These are phyloP conservation scores for Agrilus planipennis DNA, from an alignment of 1,140 invertebrate species.

Conservation along the genomic window DNA sequence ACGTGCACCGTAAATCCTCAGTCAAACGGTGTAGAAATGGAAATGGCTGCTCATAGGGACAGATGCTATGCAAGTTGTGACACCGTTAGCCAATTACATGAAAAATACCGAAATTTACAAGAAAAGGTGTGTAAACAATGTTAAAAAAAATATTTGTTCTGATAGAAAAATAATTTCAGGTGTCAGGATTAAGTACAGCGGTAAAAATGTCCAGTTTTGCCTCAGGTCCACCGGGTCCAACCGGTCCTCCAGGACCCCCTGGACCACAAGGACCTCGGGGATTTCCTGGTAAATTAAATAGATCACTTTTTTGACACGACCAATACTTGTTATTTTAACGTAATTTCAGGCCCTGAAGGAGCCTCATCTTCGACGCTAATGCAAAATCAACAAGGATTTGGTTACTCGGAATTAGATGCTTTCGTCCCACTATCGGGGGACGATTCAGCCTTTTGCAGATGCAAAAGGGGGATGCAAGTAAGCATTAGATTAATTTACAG, in stretches of 20 bases:
- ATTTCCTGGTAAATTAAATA: slow-evolving; percentile 29
- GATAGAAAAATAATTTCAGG: slow-evolving; percentile 25
- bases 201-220: slow-evolving; percentile 43
- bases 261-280: slow-evolving; percentile 33
- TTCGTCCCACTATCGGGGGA: slow-evolving; percentile 38
- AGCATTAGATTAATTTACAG: slow-evolving; percentile 15
- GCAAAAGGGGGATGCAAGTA: slow-evolving; percentile 46
- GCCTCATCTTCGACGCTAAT: background rate
- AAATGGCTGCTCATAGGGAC: slow-evolving; percentile 35
- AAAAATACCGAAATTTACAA: slow-evolving; percentile 42
- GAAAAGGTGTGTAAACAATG: slow-evolving; percentile 33
- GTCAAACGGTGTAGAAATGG: slow-evolving; percentile 18
- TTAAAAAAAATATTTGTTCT: background rate
- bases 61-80: slow-evolving; percentile 49
- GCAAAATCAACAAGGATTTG: slow-evolving; percentile 13
- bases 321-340: slow-evolving; percentile 3
- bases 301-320: background rate
- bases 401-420: slow-evolving; percentile 41
- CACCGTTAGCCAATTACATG: slow-evolving; percentile 40
- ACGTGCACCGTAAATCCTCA: slow-evolving; percentile 36
- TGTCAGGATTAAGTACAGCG: slow-evolving; percentile 44
- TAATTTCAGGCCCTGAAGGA: slow-evolving; percentile 10
- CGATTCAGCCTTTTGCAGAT: slow-evolving; percentile 34
- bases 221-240: slow-evolving; percentile 38
- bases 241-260: slow-evolving; percentile 34